phyloP scores from a whole-genome alignment of 2,113 vertebrate species.

The Glaucomys volans region DNA sequence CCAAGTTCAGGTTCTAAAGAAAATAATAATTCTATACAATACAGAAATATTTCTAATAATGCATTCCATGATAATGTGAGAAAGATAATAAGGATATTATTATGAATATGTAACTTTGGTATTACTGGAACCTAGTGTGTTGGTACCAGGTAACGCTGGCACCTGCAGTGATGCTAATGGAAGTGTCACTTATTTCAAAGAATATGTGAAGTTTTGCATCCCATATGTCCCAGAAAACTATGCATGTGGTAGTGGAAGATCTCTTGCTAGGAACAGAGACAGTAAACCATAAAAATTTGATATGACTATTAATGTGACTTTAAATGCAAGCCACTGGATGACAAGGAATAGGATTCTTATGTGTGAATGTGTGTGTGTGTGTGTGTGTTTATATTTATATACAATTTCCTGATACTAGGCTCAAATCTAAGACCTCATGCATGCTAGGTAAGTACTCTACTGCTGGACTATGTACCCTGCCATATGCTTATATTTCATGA shows the following conservation, averaged over 20 bases:
- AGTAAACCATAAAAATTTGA: neutral
- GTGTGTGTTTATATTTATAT: too few species aligned
- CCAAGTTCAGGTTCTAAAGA: neutral
- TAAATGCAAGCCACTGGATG: neutral
- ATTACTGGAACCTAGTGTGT: neutral
- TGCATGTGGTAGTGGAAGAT: neutral
- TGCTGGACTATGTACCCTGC: neutral
- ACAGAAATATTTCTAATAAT: neutral
- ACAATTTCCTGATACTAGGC: neutral
- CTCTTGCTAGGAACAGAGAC: neutral
- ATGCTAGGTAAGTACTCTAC: neutral
- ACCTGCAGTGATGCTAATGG: neutral
- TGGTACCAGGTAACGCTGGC: neutral
- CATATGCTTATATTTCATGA: neutral
- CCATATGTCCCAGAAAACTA: neutral
- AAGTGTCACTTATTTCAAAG: neutral
- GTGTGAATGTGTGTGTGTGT: neutral
- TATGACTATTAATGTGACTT: neutral
- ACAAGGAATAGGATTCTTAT: neutral
- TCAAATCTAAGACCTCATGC: neutral
- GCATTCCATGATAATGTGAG: neutral
- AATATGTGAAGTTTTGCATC: neutral
- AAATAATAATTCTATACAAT: neutral
- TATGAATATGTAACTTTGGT: neutral
- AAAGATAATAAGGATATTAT: neutral